Evolutionary conservation across 1,140 invertebrate genomes (phyloP), one percentile per base, ranked within the genome.

Genomic region (Brachionus plicatilis): DNA sequence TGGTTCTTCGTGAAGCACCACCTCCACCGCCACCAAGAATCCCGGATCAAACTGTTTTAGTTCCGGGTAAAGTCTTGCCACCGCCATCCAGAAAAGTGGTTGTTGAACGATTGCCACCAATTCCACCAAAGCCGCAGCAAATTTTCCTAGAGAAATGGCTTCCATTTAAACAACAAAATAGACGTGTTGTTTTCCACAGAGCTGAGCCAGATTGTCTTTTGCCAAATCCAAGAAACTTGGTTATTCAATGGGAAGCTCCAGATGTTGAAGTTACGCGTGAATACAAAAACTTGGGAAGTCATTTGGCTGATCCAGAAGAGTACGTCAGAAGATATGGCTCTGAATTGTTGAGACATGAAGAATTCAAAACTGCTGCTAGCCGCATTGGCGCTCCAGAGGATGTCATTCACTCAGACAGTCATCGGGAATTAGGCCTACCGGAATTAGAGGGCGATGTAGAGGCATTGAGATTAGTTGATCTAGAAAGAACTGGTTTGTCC

Each of bases 111-210:
- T 50, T 85, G 24, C 84, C 84, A 66, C 37, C 72, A 33, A 47
- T 85, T 43, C 84, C 72, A 47, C 76, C 72, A 12, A 85, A 85
- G 41, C 84, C 84, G 24, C 53, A 56, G 29, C 33, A 43, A 29
- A 45, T 84, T 12, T 75, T 80, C 33, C 24, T 85, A 4, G 84
- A 85, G 70, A 72, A 68, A 47, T 85, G 84, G 84, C 33, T 85
- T 29, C 53, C 53, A 47, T 85, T 78, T 27, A 80, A 80, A 33
- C 84, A 80, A 66, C 50, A 45, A 47, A 78, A 80, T 12, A 53
- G 83, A 76, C 24, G 68, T 17, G 82, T 84, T 75, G 53, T 84
- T 78, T 84, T 20, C 60, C 70, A 84, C 43, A 20, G 9, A 24
- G 41, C 68, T 47, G 41, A 50, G 20, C 29, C 29, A 20, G 79